Conservation (phyloP, 2,888 invertebrate genomes). For the Boloria selene region DNA sequence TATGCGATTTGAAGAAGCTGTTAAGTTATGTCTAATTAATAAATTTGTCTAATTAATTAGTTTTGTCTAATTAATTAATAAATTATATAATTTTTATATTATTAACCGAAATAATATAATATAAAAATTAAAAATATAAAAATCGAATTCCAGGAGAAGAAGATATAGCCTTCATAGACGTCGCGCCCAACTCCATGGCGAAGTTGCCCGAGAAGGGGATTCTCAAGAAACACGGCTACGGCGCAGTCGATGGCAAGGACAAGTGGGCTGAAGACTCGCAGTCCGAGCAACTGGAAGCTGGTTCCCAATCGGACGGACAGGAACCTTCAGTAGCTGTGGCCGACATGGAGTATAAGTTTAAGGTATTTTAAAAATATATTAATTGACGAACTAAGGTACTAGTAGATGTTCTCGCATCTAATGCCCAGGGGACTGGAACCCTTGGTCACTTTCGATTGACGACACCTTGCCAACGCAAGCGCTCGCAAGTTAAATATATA, state of each 20-base stretch:
- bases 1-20: too few species aligned
- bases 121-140: not conserved
- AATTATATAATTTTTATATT: too few species aligned
- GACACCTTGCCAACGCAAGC: too few species aligned
- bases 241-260: slow-evolving; percentile 88
- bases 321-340: slow-evolving; percentile 86
- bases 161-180: slow-evolving; percentile 92
- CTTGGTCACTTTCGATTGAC: too few species aligned
- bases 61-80: too few species aligned
- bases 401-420: too few species aligned
- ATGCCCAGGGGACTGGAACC: too few species aligned
- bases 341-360: slow-evolving; percentile 92
- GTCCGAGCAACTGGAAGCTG: slow-evolving; percentile 86
- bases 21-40: too few species aligned
- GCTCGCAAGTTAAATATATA: too few species aligned
- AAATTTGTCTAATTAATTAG: too few species aligned
- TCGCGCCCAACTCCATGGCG: slow-evolving; percentile 87
- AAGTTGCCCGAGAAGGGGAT: slow-evolving; percentile 95
- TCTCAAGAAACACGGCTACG: slow-evolving; percentile 93
- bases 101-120: too few species aligned
- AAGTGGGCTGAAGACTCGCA: slow-evolving; percentile 89
- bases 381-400: not conserved
- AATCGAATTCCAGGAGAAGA: slow-evolving; percentile 84
- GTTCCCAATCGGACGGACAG: slow-evolving; percentile 86
- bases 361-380: slow-evolving; percentile 71